Conservation (phyloP, 2,797 vertebrate genomes). For the Acomys russatus region DNA sequence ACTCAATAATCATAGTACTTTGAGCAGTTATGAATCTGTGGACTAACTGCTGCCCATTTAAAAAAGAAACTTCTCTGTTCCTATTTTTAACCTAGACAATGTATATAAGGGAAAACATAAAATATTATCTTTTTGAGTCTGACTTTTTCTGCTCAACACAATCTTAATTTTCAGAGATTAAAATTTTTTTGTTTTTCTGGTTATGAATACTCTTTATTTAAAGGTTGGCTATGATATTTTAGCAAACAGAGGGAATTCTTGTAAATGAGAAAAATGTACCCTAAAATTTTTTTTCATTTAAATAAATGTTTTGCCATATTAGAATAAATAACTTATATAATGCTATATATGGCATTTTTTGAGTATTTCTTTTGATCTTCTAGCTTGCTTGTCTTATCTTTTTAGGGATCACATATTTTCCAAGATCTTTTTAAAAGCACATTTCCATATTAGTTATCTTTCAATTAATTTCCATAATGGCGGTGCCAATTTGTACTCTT, state of each 20-base stretch:
- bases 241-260: slow-evolving; percentile 54
- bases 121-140: neutral
- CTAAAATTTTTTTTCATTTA: slow-evolving; percentile 50
- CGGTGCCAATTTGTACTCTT: neutral
- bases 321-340: neutral
- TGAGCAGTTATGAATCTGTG: neutral
- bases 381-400: slow-evolving; percentile 26
- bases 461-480: neutral
- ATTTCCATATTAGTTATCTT: neutral
- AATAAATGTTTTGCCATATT: slow-evolving; percentile 46
- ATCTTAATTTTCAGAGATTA: slow-evolving; percentile 51
- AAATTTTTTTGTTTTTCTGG: slow-evolving; percentile 58
- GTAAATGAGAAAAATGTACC: slow-evolving; percentile 58
- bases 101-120: neutral
- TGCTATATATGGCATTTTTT: neutral
- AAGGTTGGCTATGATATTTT: slow-evolving; percentile 63
- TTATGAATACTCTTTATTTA: slow-evolving; percentile 58
- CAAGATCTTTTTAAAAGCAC: slow-evolving; percentile 5
- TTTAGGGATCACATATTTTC: slow-evolving; percentile 40
- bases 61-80: neutral
- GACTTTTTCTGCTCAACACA: neutral
- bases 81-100: neutral
- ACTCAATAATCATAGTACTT: neutral
- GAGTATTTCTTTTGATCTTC: slow-evolving; percentile 58
- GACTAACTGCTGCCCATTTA: neutral